phyloP scores from a whole-genome alignment of 2,888 invertebrate genomes.

The Dicycla oo region DNA sequence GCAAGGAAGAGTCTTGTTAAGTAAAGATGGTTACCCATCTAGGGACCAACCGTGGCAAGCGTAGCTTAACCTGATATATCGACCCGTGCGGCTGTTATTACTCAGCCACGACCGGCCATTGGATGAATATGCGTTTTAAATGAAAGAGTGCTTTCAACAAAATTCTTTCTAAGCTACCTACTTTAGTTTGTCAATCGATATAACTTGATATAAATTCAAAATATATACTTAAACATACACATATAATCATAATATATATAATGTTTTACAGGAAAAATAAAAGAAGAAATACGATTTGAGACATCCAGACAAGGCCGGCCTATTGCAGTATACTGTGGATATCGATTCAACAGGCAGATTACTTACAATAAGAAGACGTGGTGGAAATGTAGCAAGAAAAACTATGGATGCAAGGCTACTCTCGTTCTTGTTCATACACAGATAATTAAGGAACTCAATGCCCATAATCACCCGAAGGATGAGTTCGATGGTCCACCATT shows the following conservation, averaged over 20 bases:
- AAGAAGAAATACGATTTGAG: conserved; percentile 27
- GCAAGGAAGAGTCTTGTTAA: too few species aligned
- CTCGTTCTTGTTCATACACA: conserved; percentile 62
- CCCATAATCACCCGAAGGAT: background rate
- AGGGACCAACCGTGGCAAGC: too few species aligned
- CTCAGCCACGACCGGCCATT: too few species aligned
- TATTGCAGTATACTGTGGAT: conserved; percentile 32
- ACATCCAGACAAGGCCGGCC: conserved; percentile 29
- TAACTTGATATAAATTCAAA: background rate
- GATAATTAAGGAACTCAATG: conserved; percentile 5
- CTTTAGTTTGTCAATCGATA: background rate
- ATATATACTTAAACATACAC: background rate
- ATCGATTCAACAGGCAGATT: conserved; percentile 27
- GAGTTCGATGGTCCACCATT: background rate
- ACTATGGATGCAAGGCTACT: conserved; percentile 68
- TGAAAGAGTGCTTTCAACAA: background rate
- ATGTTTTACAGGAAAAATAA: conserved; percentile 23
- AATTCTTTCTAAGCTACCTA: background rate
- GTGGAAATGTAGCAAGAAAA: conserved; percentile 60
- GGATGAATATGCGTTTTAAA: background rate
- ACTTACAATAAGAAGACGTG: conserved; percentile 33
- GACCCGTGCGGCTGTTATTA: too few species aligned
- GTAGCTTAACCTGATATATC: too few species aligned
- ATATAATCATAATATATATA: background rate
- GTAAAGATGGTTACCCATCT: too few species aligned